Evolutionary conservation across 2,113 vertebrate species (phyloP).

Genomic region (Choloepus hoffmanni): DNA sequence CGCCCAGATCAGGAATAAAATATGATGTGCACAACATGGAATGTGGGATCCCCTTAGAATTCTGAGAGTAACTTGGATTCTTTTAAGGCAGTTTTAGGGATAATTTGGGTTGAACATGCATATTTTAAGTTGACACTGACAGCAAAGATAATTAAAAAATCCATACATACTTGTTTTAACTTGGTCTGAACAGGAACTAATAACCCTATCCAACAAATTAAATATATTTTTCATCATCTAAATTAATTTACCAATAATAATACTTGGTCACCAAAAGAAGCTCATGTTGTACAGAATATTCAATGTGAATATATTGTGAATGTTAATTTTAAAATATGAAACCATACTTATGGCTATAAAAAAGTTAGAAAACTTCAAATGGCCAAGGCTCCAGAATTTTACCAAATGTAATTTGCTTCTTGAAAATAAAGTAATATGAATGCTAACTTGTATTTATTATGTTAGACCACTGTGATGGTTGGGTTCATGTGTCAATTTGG

Average conservation of each 20-base stretch:
- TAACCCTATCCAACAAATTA: slow-evolving; percentile 7
- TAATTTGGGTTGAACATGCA: neutral
- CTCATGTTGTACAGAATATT: neutral
- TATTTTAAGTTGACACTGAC: neutral
- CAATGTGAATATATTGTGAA: neutral
- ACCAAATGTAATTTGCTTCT: slow-evolving; percentile 20
- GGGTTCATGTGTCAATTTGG: no score
- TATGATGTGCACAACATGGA: neutral
- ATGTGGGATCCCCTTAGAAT: neutral
- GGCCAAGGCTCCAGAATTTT: neutral
- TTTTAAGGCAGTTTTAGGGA: slow-evolving; percentile 44
- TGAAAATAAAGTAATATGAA: slow-evolving; percentile 11
- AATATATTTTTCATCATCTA: slow-evolving; percentile 18
- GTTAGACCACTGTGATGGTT: neutral
- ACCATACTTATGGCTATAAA: neutral
- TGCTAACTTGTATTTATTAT: neutral
- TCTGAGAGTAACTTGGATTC: neutral
- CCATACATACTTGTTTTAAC: neutral
- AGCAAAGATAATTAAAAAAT: slow-evolving; percentile 17
- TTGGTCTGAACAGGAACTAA: neutral
- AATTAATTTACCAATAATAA: slow-evolving; percentile 21
- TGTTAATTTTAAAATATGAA: neutral
- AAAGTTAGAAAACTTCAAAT: neutral
- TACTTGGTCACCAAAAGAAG: neutral
- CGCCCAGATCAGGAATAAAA: neutral